These are phyloP conservation scores for Procavia capensis DNA, from an alignment of 2,113 vertebrate species.

Conservation along the genomic window DNA sequence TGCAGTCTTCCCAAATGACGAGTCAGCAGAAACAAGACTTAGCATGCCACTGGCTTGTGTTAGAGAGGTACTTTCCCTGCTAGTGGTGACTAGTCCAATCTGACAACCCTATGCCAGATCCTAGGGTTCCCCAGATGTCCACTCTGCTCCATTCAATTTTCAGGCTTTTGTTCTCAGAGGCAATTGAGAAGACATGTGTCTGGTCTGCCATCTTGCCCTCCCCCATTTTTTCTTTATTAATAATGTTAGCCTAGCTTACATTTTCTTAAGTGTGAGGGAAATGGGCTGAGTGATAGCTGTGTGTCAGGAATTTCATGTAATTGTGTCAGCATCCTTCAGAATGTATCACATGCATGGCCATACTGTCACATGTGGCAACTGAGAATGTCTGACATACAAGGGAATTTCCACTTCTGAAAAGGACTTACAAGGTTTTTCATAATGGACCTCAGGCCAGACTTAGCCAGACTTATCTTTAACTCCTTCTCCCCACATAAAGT, in stretches of 20 bases:
- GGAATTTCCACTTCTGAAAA: slow-evolving; percentile 32
- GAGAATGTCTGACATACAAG: background rate
- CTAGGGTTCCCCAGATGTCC: too few relatives aligned
- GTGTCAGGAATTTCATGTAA: background rate
- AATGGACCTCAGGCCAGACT: background rate
- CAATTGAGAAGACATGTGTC: too few relatives aligned
- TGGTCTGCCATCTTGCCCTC: too few relatives aligned
- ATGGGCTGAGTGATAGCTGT: background rate
- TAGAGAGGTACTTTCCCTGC: too few relatives aligned
- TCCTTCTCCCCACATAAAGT: background rate
- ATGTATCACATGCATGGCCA: background rate
- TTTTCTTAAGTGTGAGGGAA: background rate
- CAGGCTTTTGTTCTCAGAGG: too few relatives aligned
- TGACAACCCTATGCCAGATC: too few relatives aligned
- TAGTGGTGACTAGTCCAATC: too few relatives aligned
- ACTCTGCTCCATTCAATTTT: too few relatives aligned
- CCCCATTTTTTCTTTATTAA: slow-evolving; percentile 31
- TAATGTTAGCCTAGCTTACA: background rate
- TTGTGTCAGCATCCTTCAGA: background rate
- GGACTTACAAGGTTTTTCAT: background rate
- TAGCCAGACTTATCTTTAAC: background rate
- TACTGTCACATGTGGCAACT: background rate
- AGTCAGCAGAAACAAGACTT: too few relatives aligned
- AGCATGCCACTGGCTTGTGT: too few relatives aligned
- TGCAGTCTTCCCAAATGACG: too few relatives aligned